These are phyloP conservation scores for Camptogramma bilineatum DNA, from an alignment of 2,888 invertebrate genomes.

Conservation along the genomic window DNA sequence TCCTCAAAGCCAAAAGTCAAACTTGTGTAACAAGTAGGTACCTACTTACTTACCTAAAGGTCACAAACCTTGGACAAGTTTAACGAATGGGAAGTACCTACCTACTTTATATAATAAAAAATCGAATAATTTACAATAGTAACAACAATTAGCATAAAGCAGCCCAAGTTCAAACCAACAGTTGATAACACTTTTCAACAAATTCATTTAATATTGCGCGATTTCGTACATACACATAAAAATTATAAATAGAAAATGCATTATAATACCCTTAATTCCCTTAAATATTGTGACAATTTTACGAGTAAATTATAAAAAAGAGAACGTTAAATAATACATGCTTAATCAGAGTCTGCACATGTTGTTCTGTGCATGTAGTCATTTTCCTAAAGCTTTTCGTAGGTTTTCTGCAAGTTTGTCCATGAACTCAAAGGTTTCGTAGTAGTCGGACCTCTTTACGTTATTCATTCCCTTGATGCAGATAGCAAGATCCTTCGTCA, in stretches of 20 bases:
- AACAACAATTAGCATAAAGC: conserved; percentile 11
- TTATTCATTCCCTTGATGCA: conserved; percentile 97
- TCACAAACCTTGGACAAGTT: background rate
- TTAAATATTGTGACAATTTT: conserved; percentile 44
- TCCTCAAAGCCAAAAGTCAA: background rate
- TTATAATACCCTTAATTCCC: conserved; percentile 67
- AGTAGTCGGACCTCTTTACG: conserved; percentile 92
- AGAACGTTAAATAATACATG: conserved; percentile 42
- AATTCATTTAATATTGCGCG: conserved; percentile 51
- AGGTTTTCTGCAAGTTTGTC: conserved; percentile 97
- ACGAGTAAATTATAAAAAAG: conserved; percentile 46
- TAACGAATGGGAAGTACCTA: background rate
- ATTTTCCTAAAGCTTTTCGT: conserved; percentile 85
- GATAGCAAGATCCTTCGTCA: conserved; percentile 99
- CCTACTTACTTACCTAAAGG: background rate
- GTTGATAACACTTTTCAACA: conserved; percentile 26
- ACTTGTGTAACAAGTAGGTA: background rate
- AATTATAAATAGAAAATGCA: conserved; percentile 67
- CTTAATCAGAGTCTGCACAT: conserved; percentile 64
- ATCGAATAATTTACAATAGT: background rate
- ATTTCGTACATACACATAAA: conserved; percentile 45
- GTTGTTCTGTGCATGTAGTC: conserved; percentile 67
- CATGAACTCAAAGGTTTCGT: conserved; percentile 99
- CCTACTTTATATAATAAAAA: background rate
- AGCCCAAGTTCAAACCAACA: conserved; percentile 11